Base-by-base conservation (phyloP, 2,888 invertebrate genomes). In the Spisula solida region DNA sequence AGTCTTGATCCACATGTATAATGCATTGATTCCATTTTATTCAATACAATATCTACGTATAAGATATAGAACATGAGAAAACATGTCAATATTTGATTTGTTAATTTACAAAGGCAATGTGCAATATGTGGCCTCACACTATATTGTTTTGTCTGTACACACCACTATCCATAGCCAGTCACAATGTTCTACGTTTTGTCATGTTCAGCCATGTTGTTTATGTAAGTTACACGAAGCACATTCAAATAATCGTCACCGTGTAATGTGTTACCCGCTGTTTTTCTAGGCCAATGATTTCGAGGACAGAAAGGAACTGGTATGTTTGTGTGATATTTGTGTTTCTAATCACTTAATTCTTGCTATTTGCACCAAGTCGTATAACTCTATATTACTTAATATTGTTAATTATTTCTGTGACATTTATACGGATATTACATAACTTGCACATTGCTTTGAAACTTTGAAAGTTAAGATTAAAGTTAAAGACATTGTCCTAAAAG, bases 241-340 rank as follows among this genome's bases (percentile, higher is more conserved):
- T 66, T 75, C 75, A 16, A 34, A 31, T 75, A 75, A 14, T 75
- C 29, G 34, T 75, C 75, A 75, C 31, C 12, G 34, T 75, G 34
- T 75, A 34, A 75, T 75, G 75, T 75, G 75, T 75, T 75, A 75
- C 75, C 75, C 31, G 10, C 78, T 84, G 84, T 84, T 84, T 75
- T 90, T 88, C 86, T 90, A 90, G 90, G 90, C 88, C 41, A 90
- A 90, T 88, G 47, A 60, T 56, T 88, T 78, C 90, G 81, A 84
- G 88, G 81, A 84, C 18, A 31, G 51, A 25, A 81, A 88, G 79
- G 88, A 88, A 34, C 80, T 83, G 90, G 90, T 90, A 90, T 84
- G 88, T 90, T 86, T 51, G 56, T 82, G 55, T 82, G 84, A 34
- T 18, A n/a, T 84, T 47, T 78, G 78, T 34, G 51, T 31, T 55